Conservation (phyloP, 2,797 vertebrate species). For the Australoheros facetus region DNA sequence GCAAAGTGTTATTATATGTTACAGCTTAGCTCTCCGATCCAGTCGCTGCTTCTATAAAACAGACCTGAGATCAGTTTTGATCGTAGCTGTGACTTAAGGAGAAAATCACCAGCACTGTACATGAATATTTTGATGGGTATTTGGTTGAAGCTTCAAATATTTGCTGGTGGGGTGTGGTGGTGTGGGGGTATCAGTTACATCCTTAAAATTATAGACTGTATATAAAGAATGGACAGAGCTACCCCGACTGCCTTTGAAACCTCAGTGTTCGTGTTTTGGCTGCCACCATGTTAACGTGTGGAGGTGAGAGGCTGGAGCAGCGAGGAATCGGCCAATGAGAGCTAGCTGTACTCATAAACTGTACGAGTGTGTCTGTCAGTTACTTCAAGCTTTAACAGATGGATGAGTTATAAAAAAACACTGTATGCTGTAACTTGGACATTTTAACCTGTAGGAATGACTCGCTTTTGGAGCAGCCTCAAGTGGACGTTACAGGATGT, state of each 20-base stretch:
- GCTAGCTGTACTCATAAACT: background rate
- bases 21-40: too few relatives aligned
- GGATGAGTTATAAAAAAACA: background rate
- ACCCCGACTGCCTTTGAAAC: background rate
- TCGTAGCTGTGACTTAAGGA: background rate
- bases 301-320: too few relatives aligned
- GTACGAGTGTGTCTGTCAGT: background rate
- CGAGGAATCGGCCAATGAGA: background rate
- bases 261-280: too few relatives aligned
- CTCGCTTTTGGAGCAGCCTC: background rate
- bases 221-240: background rate
- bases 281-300: background rate
- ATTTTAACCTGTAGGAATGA: background rate
- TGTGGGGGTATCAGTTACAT: background rate
- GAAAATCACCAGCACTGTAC: background rate
- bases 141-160: background rate
- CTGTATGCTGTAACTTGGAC: background rate
- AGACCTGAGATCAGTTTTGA: background rate
- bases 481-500: background rate
- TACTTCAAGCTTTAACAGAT: background rate
- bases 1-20: background rate
- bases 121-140: background rate
- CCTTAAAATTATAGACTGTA: background rate
- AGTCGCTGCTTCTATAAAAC: background rate
- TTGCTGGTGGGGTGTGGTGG: too few relatives aligned